Base-by-base conservation (phyloP, 2,113 vertebrate species). In the Tyrannus savana region DNA sequence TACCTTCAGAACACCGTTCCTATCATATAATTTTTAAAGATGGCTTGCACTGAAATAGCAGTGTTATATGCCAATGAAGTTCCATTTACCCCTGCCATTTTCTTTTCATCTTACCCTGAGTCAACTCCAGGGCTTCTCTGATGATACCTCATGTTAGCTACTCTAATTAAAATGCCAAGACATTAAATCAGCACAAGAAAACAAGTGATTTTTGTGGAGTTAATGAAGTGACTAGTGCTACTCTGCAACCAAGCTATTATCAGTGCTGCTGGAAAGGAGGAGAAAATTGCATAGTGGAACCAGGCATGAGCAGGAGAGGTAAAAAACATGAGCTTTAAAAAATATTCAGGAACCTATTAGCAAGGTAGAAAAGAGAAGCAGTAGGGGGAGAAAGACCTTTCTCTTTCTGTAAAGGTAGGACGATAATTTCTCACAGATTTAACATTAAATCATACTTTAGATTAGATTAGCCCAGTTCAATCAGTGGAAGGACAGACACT, bases 381-480 rank as follows among this genome's bases (percentile, higher is more conserved):
- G 25, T 5, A 39, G 19, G 3, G 10, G 16, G 3, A 18, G 21
- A 69, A 95, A 72, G 22, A 69, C 10, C 13, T 23, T 25, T 22
- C 35, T 35, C 18, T 47, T 77, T 73, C 30, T 4, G 3, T 16
- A 84, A 55, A 15, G 55, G 28, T 21, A 77, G 33, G 1, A 49
- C 14, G 6, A 19, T 55, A 58, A 73, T 63, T 93, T 86, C 33
- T 86, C 33, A 76, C 27, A 88, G 49, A 58, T 95, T 95, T 94
- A 71, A 79, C 80, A 95, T 76, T 87, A 95, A 88, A 77, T 63
- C 68, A 87, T n/a, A 89, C 3, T 30, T 86, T 84, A 96, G 87
- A 79, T 89, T 84, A 96, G 79, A 96, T 91, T 84, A 96, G 79
- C 75, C 80, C 67, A 80, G 64, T 80, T 81, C 64, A 68, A 25